Conservation (phyloP, 2,888 invertebrate species). For the Tolmerus cingulatus region DNA sequence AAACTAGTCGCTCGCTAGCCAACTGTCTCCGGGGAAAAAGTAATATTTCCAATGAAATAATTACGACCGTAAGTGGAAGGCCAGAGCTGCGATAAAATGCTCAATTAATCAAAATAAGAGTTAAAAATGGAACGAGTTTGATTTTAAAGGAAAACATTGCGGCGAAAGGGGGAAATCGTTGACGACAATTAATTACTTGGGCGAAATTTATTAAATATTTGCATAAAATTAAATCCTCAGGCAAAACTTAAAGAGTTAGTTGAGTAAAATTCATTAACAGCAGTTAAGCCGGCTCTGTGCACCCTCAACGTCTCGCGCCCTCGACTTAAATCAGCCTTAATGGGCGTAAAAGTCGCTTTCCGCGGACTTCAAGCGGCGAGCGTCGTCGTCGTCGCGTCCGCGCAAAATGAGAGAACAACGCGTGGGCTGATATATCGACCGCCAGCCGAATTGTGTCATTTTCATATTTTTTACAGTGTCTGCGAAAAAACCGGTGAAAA, state of each 20-base stretch:
- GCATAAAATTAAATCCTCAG: slow-evolving; percentile 4
- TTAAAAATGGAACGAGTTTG: background rate
- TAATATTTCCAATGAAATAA: background rate
- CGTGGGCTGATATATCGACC: slow-evolving; percentile 35
- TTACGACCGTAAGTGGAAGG: background rate
- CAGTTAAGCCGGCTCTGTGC: slow-evolving; percentile 5
- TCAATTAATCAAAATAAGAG: background rate
- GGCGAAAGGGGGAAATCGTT: background rate
- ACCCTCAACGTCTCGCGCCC: background rate
- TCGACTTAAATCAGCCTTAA: background rate
- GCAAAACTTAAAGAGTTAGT: background rate
- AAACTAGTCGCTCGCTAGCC: background rate
- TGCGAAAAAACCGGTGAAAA: background rate
- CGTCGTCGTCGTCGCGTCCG: background rate
- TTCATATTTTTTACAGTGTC: slow-evolving; percentile 15
- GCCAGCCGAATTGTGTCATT: slow-evolving; percentile 31
- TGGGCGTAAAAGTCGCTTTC: background rate
- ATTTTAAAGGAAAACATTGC: background rate
- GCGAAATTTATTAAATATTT: slow-evolving; percentile 29
- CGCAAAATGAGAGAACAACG: background rate
- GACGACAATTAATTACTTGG: background rate
- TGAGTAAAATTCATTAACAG: slow-evolving; percentile 27
- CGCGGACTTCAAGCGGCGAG: background rate
- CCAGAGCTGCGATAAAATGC: background rate
- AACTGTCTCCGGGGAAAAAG: background rate